Evolutionary conservation across 30 jellyfish, hydroid and myxozoan species (phyloP).

Genomic region (Aurelia aurita complex sp. Pacific): DNA sequence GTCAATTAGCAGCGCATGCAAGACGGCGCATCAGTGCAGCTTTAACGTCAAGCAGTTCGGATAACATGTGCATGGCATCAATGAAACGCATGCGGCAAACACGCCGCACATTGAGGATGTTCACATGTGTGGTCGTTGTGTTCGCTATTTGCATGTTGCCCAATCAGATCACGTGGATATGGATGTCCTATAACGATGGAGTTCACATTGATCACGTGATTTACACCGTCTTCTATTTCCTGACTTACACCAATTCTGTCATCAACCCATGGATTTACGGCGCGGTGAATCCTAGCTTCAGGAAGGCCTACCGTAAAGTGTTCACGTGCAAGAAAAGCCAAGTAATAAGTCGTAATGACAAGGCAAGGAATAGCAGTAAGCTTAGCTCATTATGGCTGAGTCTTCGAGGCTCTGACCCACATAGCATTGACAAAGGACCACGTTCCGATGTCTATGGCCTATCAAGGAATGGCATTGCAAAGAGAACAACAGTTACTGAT

Average conservation of each 20-base stretch:
- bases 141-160: conserved; percentile 88
- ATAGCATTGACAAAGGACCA: neutral
- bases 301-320: conserved; percentile 71
- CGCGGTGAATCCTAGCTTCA: conserved; percentile 72
- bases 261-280: conserved; percentile 92
- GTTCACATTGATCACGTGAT: conserved; percentile 35
- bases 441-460: neutral
- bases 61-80: conserved; percentile 24
- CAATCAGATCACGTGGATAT: conserved; percentile 86
- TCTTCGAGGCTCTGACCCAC: conserved; percentile 5
- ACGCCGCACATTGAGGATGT: conserved; percentile 76
- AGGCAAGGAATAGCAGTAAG: conserved; percentile 34
- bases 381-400: conserved; percentile 4
- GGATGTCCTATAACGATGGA: conserved; percentile 54
- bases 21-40: conserved; percentile 16
- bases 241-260: conserved; percentile 77
- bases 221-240: conserved; percentile 58
- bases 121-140: conserved; percentile 82
- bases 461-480: neutral
- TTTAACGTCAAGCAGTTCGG: neutral
- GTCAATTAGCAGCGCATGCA: conserved; percentile 31
- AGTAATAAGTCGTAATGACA: neutral
- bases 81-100: conserved; percentile 78
- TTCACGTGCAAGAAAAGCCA: conserved; percentile 20
- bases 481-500: neutral